Conservation (phyloP, 2,113 vertebrate species). For the Etheostoma cragini region DNA sequence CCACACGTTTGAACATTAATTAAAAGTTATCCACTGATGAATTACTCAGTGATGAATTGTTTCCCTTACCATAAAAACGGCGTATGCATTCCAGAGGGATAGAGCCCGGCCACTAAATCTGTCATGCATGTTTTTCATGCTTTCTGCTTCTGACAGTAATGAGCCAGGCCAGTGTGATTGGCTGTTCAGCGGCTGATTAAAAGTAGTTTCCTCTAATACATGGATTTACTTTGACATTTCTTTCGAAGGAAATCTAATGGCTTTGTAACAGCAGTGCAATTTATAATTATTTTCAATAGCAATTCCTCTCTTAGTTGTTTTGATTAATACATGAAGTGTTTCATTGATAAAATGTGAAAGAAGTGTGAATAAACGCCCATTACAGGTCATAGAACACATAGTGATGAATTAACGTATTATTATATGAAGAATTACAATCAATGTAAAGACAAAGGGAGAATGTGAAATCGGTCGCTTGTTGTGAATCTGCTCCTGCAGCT, state of each 20-base stretch:
- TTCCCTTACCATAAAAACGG: constrained; percentile 78
- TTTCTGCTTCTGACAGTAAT: constrained; percentile 74
- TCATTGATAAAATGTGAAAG: constrained; percentile 11
- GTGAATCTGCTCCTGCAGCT: neutral
- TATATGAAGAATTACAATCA: neutral
- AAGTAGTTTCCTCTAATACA: constrained; percentile 67
- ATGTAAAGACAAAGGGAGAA: neutral
- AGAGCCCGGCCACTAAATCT: constrained; percentile 73
- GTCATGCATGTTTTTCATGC: constrained; percentile 75
- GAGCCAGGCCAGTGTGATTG: constrained; percentile 69
- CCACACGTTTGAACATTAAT: constrained; percentile 69
- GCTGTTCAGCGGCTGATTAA: constrained; percentile 77
- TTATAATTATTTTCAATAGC: constrained; percentile 43
- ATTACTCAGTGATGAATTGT: constrained; percentile 77
- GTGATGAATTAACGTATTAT: neutral
- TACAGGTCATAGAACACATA: neutral
- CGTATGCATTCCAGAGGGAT: constrained; percentile 61
- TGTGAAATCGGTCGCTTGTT: neutral
- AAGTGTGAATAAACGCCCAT: neutral
- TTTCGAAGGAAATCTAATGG: constrained; percentile 25
- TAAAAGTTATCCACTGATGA: constrained; percentile 79
- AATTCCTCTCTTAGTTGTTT: constrained; percentile 11
- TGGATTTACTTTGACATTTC: constrained; percentile 75
- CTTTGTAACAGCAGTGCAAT: constrained; percentile 21
- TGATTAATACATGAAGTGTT: constrained; percentile 1